Evolutionary conservation across 1,140 invertebrate species (phyloP).

Genomic region (Trachymyrmex cornetzi): DNA sequence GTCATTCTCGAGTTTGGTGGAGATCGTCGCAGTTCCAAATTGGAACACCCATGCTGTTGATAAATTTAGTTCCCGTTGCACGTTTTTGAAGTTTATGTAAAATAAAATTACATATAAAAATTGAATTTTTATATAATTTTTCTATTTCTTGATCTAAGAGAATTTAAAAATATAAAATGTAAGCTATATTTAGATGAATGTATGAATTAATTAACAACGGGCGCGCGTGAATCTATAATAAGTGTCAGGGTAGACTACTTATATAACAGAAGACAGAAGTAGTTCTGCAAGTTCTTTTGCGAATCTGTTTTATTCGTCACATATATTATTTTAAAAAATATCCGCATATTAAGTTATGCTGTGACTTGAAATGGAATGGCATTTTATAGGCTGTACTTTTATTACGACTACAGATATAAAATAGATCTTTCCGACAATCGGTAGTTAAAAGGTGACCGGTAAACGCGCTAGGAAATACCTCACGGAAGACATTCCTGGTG

Average conservation of each 20-base stretch:
- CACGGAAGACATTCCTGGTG: constrained; percentile 56
- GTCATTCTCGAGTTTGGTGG: constrained; percentile 40
- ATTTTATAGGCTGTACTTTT: neutral
- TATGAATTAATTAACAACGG: constrained; percentile 3
- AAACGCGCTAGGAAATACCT: constrained; percentile 5
- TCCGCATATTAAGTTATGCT: neutral
- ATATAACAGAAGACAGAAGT: constrained; percentile 3
- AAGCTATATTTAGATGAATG: neutral
- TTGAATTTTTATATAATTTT: neutral
- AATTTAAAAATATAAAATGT: constrained; percentile 1
- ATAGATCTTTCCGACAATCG: neutral
- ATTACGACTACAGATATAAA: neutral
- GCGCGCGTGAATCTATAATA: neutral
- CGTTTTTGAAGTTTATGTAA: neutral
- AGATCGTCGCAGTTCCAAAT: constrained; percentile 63
- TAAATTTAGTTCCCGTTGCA: constrained; percentile 60
- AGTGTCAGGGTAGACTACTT: neutral
- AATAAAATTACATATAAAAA: neutral
- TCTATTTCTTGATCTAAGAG: neutral
- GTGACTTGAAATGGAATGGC: neutral
- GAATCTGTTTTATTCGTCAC: neutral
- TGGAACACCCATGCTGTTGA: constrained; percentile 71
- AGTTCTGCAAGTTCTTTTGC: neutral
- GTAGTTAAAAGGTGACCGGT: neutral
- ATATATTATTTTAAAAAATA: neutral